Evolutionary conservation across 2,113 vertebrate species (phyloP).

Genomic region (Ondatra zibethicus): DNA sequence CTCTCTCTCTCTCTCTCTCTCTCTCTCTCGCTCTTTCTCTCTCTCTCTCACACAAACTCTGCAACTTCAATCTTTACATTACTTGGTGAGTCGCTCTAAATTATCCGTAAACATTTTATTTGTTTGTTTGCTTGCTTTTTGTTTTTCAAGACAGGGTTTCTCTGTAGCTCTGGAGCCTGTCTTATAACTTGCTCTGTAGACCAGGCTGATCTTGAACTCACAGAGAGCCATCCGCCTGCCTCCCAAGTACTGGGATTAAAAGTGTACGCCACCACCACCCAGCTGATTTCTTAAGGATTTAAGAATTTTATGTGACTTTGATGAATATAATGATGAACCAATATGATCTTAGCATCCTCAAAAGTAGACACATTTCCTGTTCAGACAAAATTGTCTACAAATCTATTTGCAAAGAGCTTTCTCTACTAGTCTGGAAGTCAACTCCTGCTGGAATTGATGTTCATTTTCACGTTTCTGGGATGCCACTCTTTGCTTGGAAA

Average conservation of each 20-base stretch:
- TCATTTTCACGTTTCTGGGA: not conserved
- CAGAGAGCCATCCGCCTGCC: no score
- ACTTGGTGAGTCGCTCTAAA: not conserved
- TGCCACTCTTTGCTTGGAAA: not conserved
- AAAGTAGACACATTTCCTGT: not conserved
- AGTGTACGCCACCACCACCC: no score
- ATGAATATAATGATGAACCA: not conserved
- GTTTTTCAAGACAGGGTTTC: no score
- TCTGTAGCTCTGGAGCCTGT: no score
- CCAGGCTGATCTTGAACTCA: no score
- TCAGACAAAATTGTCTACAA: constrained; percentile 48
- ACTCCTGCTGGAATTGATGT: constrained; percentile 33
- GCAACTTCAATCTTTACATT: not conserved
- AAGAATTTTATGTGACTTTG: not conserved
- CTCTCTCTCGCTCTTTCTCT: no score
- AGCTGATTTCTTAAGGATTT: not conserved
- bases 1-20: no score
- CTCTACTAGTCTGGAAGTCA: constrained; percentile 59
- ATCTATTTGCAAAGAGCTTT: constrained; percentile 32
- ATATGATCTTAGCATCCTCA: not conserved
- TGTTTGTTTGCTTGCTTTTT: no score
- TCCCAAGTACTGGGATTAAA: no score
- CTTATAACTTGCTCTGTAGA: no score
- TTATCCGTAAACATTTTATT: not conserved
- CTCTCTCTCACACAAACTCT: not conserved